Evolutionary conservation across 2,797 vertebrate genomes (phyloP), one percentile per base, ranked within the genome.

Genomic region (Esox masquinongy): DNA sequence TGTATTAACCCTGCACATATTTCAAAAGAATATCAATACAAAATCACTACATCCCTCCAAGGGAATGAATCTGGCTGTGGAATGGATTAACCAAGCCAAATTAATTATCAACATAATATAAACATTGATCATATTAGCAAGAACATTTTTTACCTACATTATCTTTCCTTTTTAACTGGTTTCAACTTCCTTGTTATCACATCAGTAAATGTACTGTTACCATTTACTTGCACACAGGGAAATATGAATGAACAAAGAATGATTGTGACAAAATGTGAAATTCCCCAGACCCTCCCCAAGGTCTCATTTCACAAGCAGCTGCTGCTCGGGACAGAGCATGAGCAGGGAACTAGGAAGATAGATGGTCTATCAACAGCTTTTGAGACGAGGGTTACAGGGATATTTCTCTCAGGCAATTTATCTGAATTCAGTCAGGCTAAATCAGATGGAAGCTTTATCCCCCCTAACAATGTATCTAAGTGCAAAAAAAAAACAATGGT

Each of bases 261-360:
- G 88, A 90, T 88, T 83, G 80, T 87, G 90, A 91, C 85, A 90
- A 88, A 91, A 87, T 85, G 81, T 81, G 78, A 83, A 85, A 90
- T 83, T 87, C 83, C 84, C 84, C 78, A 79, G 72, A 17, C 75
- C 81, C 79, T 67, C 78, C 81, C 82, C 84, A 80, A 76, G 83
- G 90, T 89, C 88, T 90, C 87, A 86, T 92, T 91, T 91, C 82
- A 80, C 87, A 89, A 85, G 82, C 89, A 90, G 90, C 87, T 91
- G 87, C 81, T 74, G 53, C 56, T 14, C 22, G 22, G 56, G 8
- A 26, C 9, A 12, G 56, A 61, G 56, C n/a, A 68, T 14, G 36
- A 77, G 69, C 77, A 36, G 73, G 69, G 79, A 83, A 82, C 77
- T 76, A 70, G 63, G 77, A 81, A 89, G 90, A 93, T 83, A 83